Percentiles rank a stretch among this genome's conserved stretches.
These are phyloP conservation scores for Calliopum simillimum DNA, from an alignment of 2,888 invertebrate genomes.

Conservation along the genomic window DNA sequence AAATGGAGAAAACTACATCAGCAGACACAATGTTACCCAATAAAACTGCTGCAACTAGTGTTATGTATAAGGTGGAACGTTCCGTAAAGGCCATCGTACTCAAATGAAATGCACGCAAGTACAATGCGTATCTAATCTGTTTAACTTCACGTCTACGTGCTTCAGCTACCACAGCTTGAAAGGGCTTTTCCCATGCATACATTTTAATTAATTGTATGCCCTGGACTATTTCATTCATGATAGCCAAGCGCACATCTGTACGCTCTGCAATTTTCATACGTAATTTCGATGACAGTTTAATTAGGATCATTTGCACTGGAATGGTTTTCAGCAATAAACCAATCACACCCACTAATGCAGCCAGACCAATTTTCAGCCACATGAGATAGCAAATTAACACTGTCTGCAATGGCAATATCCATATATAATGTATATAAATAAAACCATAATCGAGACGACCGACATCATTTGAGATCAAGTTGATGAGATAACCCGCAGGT, in stretches of 20 bases:
- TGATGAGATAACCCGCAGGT: slow-evolving; percentile 90
- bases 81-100: slow-evolving; percentile 85
- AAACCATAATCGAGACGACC: slow-evolving; percentile 89
- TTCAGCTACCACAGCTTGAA: slow-evolving; percentile 81
- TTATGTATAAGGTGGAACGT: slow-evolving; percentile 84
- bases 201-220: slow-evolving; percentile 97
- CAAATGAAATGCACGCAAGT: slow-evolving; percentile 75
- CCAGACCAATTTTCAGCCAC: slow-evolving; percentile 79
- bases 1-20: slow-evolving; percentile 80
- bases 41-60: slow-evolving; percentile 81
- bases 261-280: slow-evolving; percentile 84
- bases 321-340: slow-evolving; percentile 82
- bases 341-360: slow-evolving; percentile 81
- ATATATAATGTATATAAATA: slow-evolving; percentile 86
- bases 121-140: slow-evolving; percentile 74
- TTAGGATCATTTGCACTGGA: slow-evolving; percentile 79
- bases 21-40: slow-evolving; percentile 74
- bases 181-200: slow-evolving; percentile 96
- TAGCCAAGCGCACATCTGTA: slow-evolving; percentile 89
- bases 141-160: slow-evolving; percentile 79
- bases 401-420: slow-evolving; percentile 83
- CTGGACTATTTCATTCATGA: slow-evolving; percentile 94
- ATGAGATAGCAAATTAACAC: slow-evolving; percentile 79
- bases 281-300: slow-evolving; percentile 63
- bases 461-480: slow-evolving; percentile 93